Conservation (phyloP, 1,140 invertebrate genomes). For the Zeugodacus cucurbitae region DNA sequence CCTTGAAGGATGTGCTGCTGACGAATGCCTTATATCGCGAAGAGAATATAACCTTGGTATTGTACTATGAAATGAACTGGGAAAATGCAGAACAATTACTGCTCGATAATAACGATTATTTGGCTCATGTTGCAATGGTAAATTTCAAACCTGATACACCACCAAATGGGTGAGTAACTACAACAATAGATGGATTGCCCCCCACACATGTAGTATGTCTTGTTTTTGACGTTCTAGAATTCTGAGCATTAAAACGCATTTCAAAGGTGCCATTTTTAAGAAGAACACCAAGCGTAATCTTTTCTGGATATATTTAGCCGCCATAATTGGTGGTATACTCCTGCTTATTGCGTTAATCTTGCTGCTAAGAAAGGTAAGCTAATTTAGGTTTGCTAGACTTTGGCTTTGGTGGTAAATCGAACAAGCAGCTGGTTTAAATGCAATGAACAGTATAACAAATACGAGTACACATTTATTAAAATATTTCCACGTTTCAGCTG, state of each 20-base stretch:
- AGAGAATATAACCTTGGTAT: background rate
- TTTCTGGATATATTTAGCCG: constrained; percentile 44
- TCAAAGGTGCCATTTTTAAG: background rate
- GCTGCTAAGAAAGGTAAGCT: constrained; percentile 20
- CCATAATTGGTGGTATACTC: constrained; percentile 43
- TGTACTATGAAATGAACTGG: background rate
- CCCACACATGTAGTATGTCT: no score
- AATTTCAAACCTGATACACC: background rate
- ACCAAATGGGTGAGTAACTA: background rate
- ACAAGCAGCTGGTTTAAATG: background rate
- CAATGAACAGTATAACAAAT: no score
- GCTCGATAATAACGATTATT: background rate
- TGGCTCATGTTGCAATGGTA: background rate
- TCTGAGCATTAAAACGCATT: background rate
- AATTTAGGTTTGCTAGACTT: background rate
- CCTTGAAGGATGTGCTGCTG: background rate
- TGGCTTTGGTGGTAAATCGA: background rate
- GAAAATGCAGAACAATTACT: background rate
- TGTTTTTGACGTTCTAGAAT: background rate
- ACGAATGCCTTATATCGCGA: background rate
- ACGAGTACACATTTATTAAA: background rate
- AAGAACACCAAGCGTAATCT: constrained; percentile 20
- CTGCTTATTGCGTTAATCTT: constrained; percentile 22
- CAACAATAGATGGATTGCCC: no score
- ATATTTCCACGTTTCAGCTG: background rate